These are phyloP conservation scores for Caenorhabditis wallacei DNA, from an alignment of 2,888 invertebrate genomes.

Conservation along the genomic window DNA sequence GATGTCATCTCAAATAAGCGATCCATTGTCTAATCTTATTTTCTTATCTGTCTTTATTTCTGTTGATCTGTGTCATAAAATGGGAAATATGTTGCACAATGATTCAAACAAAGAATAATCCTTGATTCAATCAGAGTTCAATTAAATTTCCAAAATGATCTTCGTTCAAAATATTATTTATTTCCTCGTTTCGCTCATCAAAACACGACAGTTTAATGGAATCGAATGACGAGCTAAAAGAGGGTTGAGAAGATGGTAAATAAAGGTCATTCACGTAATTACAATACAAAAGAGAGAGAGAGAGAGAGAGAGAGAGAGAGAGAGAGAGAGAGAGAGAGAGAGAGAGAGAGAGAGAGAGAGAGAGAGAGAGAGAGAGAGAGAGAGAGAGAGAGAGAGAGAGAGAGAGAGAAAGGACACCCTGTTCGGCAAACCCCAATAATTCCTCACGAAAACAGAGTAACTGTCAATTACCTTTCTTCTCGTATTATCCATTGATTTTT, in stretches of 20 bases:
- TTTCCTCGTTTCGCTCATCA: constrained; percentile 26
- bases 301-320: background rate
- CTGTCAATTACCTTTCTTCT: no score
- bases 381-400: background rate
- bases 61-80: no score
- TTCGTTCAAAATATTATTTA: background rate
- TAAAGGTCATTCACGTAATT: constrained; percentile 41
- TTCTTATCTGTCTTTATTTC: constrained; percentile 11
- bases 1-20: constrained; percentile 28
- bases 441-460: background rate
- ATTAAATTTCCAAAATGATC: background rate
- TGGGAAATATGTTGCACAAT: no score
- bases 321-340: background rate
- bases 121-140: no score
- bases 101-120: no score
- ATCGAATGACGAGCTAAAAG: constrained; percentile 39
- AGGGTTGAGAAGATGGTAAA: background rate
- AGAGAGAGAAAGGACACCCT: background rate
- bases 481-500: background rate
- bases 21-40: constrained; percentile 10
- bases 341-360: background rate
- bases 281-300: constrained; percentile 5
- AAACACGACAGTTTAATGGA: constrained; percentile 23
- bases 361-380: background rate
- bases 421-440: background rate